Evolutionary conservation across 2,113 vertebrate species (phyloP).

Genomic region (Psophia crepitans): DNA sequence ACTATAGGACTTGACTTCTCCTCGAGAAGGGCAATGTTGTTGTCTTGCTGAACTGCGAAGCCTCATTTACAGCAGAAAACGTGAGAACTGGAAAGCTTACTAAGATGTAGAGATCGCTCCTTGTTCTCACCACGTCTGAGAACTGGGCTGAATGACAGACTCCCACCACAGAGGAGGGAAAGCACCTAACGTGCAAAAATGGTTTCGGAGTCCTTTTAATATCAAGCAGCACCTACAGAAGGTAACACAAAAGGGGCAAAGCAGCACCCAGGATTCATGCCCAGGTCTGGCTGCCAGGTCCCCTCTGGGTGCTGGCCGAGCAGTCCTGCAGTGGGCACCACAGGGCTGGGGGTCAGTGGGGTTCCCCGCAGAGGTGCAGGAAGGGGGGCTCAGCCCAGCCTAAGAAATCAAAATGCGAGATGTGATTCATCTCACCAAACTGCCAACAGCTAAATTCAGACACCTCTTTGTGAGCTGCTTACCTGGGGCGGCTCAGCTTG

Average conservation of each 20-base stretch:
- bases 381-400: not conserved
- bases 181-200: not conserved
- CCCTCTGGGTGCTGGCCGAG: accelerated
- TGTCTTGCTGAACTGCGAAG: not conserved
- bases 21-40: not conserved
- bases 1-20: not conserved
- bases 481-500: not conserved
- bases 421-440: not conserved
- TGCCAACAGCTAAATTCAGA: not conserved
- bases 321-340: not conserved
- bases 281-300: not conserved
- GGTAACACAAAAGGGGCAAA: not conserved
- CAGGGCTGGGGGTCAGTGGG: accelerated
- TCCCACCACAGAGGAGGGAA: not conserved
- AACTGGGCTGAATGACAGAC: not conserved
- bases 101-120: not conserved
- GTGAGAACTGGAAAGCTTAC: not conserved
- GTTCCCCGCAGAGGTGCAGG: not conserved
- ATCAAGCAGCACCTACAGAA: not conserved
- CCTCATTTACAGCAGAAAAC: not conserved
- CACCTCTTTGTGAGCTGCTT: not conserved
- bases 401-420: not conserved
- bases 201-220: not conserved
- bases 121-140: not conserved
- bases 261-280: not conserved